Percentiles rank a stretch among this genome's conserved stretches.
Evolutionary conservation across 1,140 invertebrate species (phyloP).

Genomic region (Oreohelix idahoensis): DNA sequence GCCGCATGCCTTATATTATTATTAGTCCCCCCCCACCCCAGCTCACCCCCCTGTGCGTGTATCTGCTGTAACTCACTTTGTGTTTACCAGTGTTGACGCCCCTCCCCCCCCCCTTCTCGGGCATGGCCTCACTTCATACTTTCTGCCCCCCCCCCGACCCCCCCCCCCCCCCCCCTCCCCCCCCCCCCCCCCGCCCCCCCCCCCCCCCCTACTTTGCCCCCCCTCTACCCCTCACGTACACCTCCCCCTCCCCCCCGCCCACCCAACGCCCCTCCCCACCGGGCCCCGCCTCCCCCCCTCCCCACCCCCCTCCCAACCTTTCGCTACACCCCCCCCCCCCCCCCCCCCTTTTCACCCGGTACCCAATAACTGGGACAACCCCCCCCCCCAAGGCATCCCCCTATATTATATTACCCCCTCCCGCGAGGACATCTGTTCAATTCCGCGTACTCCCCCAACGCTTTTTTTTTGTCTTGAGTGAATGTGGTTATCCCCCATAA

Average conservation of each 20-base stretch:
- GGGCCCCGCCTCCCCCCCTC: not conserved
- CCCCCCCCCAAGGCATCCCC: too few species aligned
- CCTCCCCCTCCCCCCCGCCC: not conserved
- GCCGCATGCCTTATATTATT: too few species aligned
- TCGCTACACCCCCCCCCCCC: not conserved
- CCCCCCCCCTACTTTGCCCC: not conserved
- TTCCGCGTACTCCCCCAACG: too few species aligned
- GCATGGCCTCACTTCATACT: not conserved
- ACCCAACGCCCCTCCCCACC: not conserved
- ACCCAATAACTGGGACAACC: too few species aligned
- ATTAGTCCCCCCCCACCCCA: too few species aligned
- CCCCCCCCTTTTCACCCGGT: not conserved
- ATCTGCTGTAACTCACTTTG: not conserved
- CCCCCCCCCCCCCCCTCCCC: not conserved
- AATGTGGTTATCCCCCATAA: too few species aligned
- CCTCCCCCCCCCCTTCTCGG: not conserved
- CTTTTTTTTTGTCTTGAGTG: too few species aligned
- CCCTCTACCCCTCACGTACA: not conserved
- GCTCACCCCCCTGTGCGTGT: too few species aligned
- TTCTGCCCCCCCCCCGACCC: too few species aligned
- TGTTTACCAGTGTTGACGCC: too few species aligned
- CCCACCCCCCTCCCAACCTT: not conserved
- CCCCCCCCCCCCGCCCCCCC: not conserved
- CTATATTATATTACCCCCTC: too few species aligned
- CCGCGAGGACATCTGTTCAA: too few species aligned